A percentile compares a stretch with the other conserved stretches of the same genome.
Evolutionary conservation across 2,797 vertebrate genomes (phyloP).

Genomic region (Harpagifer antarcticus): DNA sequence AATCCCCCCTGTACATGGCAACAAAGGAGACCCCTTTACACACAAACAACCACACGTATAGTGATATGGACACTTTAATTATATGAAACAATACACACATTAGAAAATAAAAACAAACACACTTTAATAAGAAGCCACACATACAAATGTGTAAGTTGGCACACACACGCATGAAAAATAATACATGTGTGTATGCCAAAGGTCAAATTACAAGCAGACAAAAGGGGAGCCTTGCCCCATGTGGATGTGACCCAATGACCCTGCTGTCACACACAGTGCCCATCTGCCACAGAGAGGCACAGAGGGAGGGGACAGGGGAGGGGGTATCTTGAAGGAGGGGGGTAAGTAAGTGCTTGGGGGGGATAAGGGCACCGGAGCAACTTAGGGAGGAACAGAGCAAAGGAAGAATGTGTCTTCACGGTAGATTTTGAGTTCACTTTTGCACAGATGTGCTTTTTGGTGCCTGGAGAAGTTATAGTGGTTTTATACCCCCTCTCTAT

Average conservation of each 20-base stretch:
- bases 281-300: conserved; percentile 85
- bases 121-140: too few relatives aligned
- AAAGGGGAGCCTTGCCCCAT: conserved; percentile 72
- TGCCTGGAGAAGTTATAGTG: conserved; percentile 50
- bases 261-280: conserved; percentile 85
- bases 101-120: not conserved
- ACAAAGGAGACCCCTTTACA: not conserved
- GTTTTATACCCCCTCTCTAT: conserved; percentile 20
- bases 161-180: conserved; percentile 10
- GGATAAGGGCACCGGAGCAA: conserved; percentile 20
- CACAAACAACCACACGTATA: not conserved
- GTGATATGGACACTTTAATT: not conserved
- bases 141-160: not conserved
- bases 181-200: conserved; percentile 17
- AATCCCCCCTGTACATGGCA: conserved; percentile 22
- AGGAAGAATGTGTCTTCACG: conserved; percentile 75
- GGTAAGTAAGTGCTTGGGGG: conserved; percentile 5
- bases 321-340: conserved; percentile 26
- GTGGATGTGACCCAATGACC: conserved; percentile 87
- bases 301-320: conserved; percentile 61
- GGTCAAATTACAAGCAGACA: conserved; percentile 50
- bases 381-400: conserved; percentile 33
- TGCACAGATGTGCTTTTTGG: conserved; percentile 72
- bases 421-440: conserved; percentile 67
- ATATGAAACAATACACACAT: not conserved